phyloP scores from a whole-genome alignment of 2,797 vertebrate genomes.

The Siniperca undulata region DNA sequence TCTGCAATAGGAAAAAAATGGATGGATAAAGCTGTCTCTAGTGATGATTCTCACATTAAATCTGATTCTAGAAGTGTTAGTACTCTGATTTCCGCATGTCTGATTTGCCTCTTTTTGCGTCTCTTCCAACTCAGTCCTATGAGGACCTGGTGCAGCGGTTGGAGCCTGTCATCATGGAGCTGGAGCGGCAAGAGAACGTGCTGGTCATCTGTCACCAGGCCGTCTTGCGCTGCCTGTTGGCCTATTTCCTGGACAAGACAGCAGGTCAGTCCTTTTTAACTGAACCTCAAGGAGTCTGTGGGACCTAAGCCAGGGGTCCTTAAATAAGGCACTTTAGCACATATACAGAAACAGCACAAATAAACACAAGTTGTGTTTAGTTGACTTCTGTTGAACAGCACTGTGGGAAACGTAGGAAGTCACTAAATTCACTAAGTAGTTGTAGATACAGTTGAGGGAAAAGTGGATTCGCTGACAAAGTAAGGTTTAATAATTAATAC shows the following conservation, averaged over 20 bases:
- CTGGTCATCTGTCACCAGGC: slow-evolving; percentile 98
- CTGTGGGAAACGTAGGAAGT: background rate
- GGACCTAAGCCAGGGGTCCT: too few species aligned
- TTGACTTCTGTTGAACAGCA: background rate
- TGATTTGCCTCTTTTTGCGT: background rate
- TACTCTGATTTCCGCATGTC: background rate
- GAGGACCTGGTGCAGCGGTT: slow-evolving; percentile 98
- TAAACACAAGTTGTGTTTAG: background rate
- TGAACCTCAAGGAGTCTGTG: background rate
- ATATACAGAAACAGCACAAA: background rate
- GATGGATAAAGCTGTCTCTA: background rate
- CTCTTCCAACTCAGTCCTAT: slow-evolving; percentile 88
- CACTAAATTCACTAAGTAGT: background rate
- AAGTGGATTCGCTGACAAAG: background rate
- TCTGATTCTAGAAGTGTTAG: background rate
- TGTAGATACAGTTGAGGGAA: background rate
- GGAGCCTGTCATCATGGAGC: slow-evolving; percentile 98
- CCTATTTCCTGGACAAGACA: slow-evolving; percentile 97
- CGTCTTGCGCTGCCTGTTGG: slow-evolving; percentile 97
- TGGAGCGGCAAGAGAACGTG: slow-evolving; percentile 98
- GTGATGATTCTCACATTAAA: background rate
- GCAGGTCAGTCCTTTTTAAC: slow-evolving; percentile 86
- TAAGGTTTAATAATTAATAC: background rate
- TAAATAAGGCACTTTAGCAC: background rate
- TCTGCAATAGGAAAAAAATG: background rate